A percentile compares a stretch with the other conserved stretches of the same genome.
Conservation (phyloP, 2,888 invertebrate genomes). For the Xestobium rufovillosum region DNA sequence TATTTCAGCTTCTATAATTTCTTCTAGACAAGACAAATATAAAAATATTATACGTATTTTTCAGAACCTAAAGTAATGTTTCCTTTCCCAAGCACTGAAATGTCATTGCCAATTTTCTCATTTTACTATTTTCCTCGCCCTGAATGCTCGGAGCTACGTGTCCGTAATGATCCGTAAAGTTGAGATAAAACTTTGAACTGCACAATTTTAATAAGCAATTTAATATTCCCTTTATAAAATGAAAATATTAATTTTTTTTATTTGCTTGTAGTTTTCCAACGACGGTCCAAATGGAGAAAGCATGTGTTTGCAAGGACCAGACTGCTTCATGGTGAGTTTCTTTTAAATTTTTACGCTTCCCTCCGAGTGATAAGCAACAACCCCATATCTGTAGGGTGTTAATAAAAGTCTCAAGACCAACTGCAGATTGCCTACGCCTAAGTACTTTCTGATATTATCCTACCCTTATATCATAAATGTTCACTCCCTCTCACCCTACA, state of each 20-base stretch:
- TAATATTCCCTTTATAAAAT: constrained; percentile 20
- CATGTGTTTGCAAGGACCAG: constrained; percentile 61
- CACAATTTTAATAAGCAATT: constrained; percentile 30
- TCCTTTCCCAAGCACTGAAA: no score
- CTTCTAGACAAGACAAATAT: no score
- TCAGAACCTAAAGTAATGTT: no score
- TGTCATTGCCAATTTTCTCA: no score
- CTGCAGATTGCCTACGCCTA: constrained; percentile 26
- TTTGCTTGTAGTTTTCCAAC: constrained; percentile 54
- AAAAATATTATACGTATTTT: no score
- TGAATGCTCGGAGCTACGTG: not conserved
- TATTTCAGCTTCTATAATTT: no score
- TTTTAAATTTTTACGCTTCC: no score
- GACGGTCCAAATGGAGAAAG: constrained; percentile 57
- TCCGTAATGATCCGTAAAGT: no score
- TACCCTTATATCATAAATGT: no score
- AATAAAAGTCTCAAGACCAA: constrained; percentile 23
- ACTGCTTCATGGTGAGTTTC: constrained; percentile 62
- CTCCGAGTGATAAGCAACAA: not conserved
- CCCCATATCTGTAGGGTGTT: constrained; percentile 17
- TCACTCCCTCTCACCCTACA: no score
- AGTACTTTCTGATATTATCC: constrained; percentile 32
- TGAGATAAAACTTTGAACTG: constrained; percentile 8
- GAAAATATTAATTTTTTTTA: constrained; percentile 38
- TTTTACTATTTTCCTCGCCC: not conserved